Evolutionary conservation across 1,140 invertebrate species (phyloP).

Genomic region (Sipha flava): DNA sequence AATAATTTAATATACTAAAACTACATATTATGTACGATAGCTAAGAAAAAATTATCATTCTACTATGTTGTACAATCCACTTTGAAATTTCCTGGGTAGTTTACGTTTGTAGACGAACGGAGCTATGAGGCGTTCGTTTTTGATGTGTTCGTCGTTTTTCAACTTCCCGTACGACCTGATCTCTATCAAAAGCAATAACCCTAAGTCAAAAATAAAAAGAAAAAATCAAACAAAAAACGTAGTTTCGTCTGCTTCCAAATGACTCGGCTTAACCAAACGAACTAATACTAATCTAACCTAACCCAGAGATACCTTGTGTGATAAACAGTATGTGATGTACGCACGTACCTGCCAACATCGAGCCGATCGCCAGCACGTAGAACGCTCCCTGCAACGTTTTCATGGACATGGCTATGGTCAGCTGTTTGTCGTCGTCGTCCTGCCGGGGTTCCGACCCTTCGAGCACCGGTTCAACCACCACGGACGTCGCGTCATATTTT

Average conservation of each 20-base stretch:
- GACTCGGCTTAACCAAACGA: neutral
- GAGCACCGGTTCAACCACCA: conserved; percentile 26
- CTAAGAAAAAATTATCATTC: no score
- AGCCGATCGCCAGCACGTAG: conserved; percentile 53
- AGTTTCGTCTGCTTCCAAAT: no score
- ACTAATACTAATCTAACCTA: neutral
- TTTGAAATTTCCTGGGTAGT: neutral
- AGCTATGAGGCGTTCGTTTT: neutral
- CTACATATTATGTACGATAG: no score
- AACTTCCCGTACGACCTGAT: neutral
- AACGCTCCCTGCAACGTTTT: conserved; percentile 59
- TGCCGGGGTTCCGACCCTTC: conserved; percentile 38
- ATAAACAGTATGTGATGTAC: neutral
- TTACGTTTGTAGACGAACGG: neutral
- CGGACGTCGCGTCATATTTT: neutral
- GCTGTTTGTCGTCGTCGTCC: conserved; percentile 32
- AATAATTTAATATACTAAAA: no score
- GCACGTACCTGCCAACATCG: conserved; percentile 40
- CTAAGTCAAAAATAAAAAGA: neutral
- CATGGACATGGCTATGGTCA: conserved; percentile 52
- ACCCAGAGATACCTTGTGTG: neutral
- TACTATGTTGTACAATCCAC: neutral
- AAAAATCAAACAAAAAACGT: neutral
- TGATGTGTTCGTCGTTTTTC: neutral
- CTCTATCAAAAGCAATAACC: neutral